These are phyloP conservation scores for Parauchenoglanis ngamensis DNA, from an alignment of 2,797 vertebrate species.

Conservation along the genomic window DNA sequence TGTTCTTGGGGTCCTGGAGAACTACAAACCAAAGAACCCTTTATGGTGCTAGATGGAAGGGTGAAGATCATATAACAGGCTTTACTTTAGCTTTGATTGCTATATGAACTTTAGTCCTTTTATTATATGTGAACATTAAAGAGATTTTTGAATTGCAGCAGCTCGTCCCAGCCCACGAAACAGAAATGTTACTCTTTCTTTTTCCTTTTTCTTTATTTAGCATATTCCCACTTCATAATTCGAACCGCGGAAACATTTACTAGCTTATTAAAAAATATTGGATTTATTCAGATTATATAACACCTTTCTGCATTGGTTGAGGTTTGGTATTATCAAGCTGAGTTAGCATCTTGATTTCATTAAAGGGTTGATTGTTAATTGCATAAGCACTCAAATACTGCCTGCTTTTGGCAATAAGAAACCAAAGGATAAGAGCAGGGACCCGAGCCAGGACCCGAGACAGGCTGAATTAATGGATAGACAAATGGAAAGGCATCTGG, in stretches of 20 bases:
- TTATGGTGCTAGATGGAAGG: background rate
- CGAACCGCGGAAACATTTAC: background rate
- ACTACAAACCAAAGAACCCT: background rate
- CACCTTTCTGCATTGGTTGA: background rate
- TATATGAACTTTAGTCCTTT: background rate
- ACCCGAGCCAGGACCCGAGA: conserved; percentile 26
- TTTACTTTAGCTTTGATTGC: background rate
- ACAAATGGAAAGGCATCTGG: conserved; percentile 52
- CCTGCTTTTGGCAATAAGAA: background rate
- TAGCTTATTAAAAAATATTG: background rate
- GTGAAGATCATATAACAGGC: background rate
- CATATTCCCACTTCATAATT: background rate
- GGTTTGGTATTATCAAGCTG: background rate
- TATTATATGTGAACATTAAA: background rate
- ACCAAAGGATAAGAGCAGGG: background rate
- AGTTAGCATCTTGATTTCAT: conserved; percentile 31
- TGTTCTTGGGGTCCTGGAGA: background rate
- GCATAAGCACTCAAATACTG: background rate
- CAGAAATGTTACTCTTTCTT: background rate
- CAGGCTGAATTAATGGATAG: conserved; percentile 43
- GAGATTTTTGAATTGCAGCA: background rate
- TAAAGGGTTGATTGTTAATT: conserved; percentile 30
- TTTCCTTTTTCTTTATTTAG: background rate
- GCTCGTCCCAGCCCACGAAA: background rate
- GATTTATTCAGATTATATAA: background rate